Evolutionary conservation across 1,140 invertebrate species (phyloP).

Genomic region (Halyomorpha halys): DNA sequence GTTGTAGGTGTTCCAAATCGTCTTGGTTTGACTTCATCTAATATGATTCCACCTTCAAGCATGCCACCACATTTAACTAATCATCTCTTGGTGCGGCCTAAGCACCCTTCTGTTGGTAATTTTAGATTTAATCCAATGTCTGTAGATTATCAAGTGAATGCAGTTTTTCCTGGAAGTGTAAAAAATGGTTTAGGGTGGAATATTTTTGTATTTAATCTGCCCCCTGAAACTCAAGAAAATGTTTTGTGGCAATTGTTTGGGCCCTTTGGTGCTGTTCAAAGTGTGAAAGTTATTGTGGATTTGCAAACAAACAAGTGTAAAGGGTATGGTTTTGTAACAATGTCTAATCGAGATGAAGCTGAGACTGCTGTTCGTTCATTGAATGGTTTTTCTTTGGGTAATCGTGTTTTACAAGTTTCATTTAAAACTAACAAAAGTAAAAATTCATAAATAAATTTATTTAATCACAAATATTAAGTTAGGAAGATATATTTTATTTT

Average conservation of each 20-base stretch:
- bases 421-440: slow-evolving; percentile 88
- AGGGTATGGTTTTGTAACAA: slow-evolving; percentile 98
- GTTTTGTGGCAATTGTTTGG: slow-evolving; percentile 98
- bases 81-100: too few relatives aligned
- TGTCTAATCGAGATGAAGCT: slow-evolving; percentile 99
- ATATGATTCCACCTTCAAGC: too few relatives aligned
- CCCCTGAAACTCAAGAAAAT: slow-evolving; percentile 96
- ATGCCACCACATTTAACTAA: too few relatives aligned
- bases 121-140: slow-evolving; percentile 76
- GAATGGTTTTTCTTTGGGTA: slow-evolving; percentile 94
- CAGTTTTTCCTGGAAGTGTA: slow-evolving; percentile 67
- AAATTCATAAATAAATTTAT: background rate
- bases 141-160: slow-evolving; percentile 64
- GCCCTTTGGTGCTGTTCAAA: slow-evolving; percentile 96
- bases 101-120: too few relatives aligned
- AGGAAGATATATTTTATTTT: too few relatives aligned
- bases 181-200: slow-evolving; percentile 85
- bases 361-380: slow-evolving; percentile 93
- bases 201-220: slow-evolving; percentile 97
- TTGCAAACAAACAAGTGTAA: slow-evolving; percentile 98
- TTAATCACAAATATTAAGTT: too few relatives aligned
- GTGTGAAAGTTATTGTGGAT: slow-evolving; percentile 95
- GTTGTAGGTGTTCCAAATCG: too few relatives aligned
- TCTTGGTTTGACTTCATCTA: too few relatives aligned
- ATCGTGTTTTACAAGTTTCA: slow-evolving; percentile 95